Conservation (phyloP, 2,113 vertebrate genomes). For the Synodontis membranacea region DNA sequence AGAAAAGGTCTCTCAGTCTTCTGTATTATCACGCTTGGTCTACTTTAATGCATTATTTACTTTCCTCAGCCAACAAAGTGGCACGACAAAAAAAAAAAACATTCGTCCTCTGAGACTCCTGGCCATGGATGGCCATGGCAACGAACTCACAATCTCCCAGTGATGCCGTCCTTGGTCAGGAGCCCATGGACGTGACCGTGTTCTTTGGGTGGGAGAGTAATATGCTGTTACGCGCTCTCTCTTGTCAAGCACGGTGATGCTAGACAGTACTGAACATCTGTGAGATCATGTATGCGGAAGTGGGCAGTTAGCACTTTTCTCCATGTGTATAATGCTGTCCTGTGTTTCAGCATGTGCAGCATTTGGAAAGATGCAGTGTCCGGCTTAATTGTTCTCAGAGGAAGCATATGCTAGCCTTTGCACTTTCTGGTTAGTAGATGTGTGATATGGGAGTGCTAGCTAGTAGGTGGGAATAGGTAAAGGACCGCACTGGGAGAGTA, state of each 20-base stretch:
- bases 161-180: neutral
- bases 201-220: neutral
- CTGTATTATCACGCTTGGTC: neutral
- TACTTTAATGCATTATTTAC: slow-evolving; percentile 3
- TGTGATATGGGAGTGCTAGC: neutral
- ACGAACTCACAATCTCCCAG: neutral
- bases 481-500: neutral
- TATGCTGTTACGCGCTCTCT: neutral
- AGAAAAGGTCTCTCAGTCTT: neutral
- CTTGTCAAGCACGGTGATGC: neutral
- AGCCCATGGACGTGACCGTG: neutral
- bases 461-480: neutral
- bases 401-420: neutral
- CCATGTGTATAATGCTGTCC: neutral
- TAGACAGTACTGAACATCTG: neutral
- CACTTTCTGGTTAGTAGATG: neutral
- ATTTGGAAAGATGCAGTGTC: neutral
- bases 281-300: neutral
- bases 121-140: neutral
- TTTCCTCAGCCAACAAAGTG: neutral
- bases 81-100: neutral
- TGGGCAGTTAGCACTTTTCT: neutral
- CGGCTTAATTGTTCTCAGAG: neutral
- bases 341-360: neutral
- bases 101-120: neutral